Percentiles rank a stretch among this genome's conserved stretches.
Conservation (phyloP, 2,113 vertebrate genomes). For the Choloepus hoffmanni region DNA sequence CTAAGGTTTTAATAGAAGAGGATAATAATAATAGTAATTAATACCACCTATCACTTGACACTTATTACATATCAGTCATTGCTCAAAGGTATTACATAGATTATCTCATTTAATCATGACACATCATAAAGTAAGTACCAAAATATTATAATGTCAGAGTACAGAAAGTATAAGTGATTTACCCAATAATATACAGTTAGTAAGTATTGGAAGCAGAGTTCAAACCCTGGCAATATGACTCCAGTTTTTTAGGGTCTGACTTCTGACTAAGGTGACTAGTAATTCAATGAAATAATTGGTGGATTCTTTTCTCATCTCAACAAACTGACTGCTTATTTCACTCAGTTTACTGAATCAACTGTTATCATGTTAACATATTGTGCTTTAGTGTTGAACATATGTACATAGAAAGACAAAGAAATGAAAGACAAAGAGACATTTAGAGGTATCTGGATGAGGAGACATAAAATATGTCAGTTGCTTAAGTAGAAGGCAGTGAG, state of each 20-base stretch:
- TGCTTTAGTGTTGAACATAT: neutral
- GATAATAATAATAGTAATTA: neutral
- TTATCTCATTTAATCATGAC: neutral
- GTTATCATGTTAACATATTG: neutral
- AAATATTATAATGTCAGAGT: neutral
- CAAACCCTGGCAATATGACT: neutral
- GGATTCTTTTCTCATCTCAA: neutral
- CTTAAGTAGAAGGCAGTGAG: neutral
- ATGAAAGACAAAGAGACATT: neutral
- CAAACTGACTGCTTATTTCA: constrained; percentile 35
- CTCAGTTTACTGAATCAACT: neutral
- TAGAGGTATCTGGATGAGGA: neutral
- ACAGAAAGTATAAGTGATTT: neutral
- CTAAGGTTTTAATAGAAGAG: neutral
- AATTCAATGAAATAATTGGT: neutral
- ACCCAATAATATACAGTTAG: neutral
- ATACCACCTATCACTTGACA: neutral
- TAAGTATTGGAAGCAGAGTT: neutral
- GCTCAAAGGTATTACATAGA: neutral
- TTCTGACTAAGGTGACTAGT: neutral
- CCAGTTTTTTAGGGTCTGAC: neutral
- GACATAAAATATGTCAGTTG: neutral
- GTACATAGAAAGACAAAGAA: neutral
- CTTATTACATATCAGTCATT: neutral
- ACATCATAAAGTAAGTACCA: neutral